Percentiles rank a stretch among this genome's conserved stretches.
Conservation (phyloP, 2,113 vertebrate species). For the Oryzias curvinotus region DNA sequence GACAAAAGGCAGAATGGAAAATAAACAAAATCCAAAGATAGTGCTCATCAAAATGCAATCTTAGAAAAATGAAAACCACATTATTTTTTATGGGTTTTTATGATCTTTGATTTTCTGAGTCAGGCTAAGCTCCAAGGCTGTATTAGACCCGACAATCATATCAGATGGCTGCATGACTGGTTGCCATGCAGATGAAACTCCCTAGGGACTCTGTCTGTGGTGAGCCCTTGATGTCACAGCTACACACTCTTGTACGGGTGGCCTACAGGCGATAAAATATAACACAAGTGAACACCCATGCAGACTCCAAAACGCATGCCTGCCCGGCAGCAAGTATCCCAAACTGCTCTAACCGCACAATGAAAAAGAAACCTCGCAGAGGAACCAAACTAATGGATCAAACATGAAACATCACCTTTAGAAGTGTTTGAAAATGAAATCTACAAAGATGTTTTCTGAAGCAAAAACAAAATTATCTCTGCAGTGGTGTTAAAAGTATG, state of each 20-base stretch:
- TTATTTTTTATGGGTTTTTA: not conserved
- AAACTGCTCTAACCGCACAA: slow-evolving; percentile 17
- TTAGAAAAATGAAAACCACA: not conserved
- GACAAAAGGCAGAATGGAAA: slow-evolving; percentile 5
- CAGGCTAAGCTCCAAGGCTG: slow-evolving; percentile 34
- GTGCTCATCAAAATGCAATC: not conserved
- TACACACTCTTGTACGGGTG: slow-evolving; percentile 38
- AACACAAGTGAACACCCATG: slow-evolving; percentile 24
- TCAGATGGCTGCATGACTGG: slow-evolving; percentile 34
- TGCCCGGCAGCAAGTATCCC: slow-evolving; percentile 24
- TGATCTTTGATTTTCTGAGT: slow-evolving; percentile 13
- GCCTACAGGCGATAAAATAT: slow-evolving; percentile 37
- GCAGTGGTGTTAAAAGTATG: slow-evolving; percentile 25
- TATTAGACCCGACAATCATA: slow-evolving; percentile 37
- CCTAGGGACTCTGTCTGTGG: slow-evolving; percentile 35
- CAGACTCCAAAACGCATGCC: slow-evolving; percentile 18
- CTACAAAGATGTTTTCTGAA: slow-evolving; percentile 50
- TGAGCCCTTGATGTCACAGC: slow-evolving; percentile 53
- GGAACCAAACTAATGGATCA: slow-evolving; percentile 56
- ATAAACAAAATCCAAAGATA: slow-evolving; percentile 12
- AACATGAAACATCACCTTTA: slow-evolving; percentile 50
- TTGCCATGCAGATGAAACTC: slow-evolving; percentile 43
- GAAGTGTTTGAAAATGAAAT: slow-evolving; percentile 44
- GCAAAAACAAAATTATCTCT: slow-evolving; percentile 50
- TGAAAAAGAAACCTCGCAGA: slow-evolving; percentile 36